Percentiles rank a stretch among this genome's conserved stretches.
phyloP scores from a whole-genome alignment of 2,888 invertebrate species.

The Graphium colonna region DNA sequence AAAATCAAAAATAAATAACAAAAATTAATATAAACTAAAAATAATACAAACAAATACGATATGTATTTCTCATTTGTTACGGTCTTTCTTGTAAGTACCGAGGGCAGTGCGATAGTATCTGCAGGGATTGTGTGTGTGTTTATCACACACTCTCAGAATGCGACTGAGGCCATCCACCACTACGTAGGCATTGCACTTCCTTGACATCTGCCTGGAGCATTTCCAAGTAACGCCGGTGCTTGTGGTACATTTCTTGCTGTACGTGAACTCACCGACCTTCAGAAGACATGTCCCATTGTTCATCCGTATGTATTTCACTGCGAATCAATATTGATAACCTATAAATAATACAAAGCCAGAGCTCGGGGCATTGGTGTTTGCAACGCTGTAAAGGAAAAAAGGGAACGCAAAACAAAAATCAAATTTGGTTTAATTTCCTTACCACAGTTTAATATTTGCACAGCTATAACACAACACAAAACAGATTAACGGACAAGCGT shows the following conservation, averaged over 20 bases:
- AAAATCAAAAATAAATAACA: too few relatives aligned
- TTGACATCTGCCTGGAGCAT: conserved; percentile 36
- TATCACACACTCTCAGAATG: conserved; percentile 8
- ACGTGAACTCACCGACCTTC: conserved; percentile 32
- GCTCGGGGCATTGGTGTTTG: too few relatives aligned
- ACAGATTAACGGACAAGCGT: too few relatives aligned
- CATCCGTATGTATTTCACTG: conserved; percentile 20
- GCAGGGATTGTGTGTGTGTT: conserved; percentile 10
- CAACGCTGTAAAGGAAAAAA: too few relatives aligned
- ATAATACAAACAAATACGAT: too few relatives aligned
- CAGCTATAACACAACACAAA: too few relatives aligned
- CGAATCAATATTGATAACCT: background rate
- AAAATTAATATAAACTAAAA: too few relatives aligned
- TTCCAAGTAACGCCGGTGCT: conserved; percentile 35
- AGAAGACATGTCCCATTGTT: conserved; percentile 29
- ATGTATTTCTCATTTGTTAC: background rate
- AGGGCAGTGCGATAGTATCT: background rate
- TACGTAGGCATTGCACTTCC: conserved; percentile 29
- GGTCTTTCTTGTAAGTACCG: conserved; percentile 4
- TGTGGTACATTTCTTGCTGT: conserved; percentile 30
- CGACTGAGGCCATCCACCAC: conserved; percentile 27
- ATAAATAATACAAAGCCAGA: too few relatives aligned
- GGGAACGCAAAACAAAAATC: too few relatives aligned
- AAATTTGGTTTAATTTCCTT: too few relatives aligned
- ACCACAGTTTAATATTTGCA: too few relatives aligned